These are phyloP conservation scores for Laterallus jamaicensis DNA, from an alignment of 2,113 vertebrate genomes.

Conservation along the genomic window DNA sequence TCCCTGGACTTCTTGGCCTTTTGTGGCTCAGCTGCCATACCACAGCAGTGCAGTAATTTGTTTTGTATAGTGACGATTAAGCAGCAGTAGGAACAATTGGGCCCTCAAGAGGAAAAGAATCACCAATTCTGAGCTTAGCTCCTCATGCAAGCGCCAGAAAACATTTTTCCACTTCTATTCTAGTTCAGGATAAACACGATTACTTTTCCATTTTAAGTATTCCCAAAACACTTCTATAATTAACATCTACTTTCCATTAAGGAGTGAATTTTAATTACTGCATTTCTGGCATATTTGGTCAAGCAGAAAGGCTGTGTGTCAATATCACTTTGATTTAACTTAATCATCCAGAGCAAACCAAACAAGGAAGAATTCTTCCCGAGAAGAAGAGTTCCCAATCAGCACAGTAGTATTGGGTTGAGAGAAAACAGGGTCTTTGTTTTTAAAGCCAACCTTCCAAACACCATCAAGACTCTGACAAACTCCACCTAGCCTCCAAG, in stretches of 20 bases:
- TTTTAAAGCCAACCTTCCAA: background rate
- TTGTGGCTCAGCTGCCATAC: background rate
- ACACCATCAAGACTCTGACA: background rate
- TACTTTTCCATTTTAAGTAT: conserved; percentile 26
- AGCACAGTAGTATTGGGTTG: rapidly evolving
- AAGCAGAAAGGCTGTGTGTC: background rate
- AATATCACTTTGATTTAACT: background rate
- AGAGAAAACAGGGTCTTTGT: rapidly evolving
- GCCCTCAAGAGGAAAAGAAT: background rate
- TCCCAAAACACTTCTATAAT: conserved; percentile 25
- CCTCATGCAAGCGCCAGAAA: background rate
- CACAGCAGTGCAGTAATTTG: background rate
- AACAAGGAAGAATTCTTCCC: background rate
- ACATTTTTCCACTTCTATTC: background rate
- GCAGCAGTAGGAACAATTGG: background rate
- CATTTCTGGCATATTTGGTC: conserved; percentile 32
- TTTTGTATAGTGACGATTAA: background rate
- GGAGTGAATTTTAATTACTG: conserved; percentile 37
- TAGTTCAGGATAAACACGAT: background rate
- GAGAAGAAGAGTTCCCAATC: background rate
- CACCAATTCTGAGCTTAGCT: background rate
- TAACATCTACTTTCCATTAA: conserved; percentile 37
- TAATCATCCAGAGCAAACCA: background rate
- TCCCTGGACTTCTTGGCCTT: background rate
- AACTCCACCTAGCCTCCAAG: background rate